phyloP scores from a whole-genome alignment of 2,113 vertebrate genomes.

The Eonycteris spelaea region DNA sequence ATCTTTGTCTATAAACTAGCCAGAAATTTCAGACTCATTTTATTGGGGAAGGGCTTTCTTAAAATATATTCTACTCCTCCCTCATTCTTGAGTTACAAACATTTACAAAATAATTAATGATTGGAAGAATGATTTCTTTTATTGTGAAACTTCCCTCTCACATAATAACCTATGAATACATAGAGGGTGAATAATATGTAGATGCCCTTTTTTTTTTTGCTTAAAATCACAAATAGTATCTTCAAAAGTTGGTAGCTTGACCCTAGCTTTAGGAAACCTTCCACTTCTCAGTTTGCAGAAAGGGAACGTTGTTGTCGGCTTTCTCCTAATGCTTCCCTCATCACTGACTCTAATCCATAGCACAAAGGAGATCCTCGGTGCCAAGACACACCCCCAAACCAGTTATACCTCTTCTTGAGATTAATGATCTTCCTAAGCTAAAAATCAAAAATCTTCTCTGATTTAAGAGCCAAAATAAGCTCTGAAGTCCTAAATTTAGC shows the following conservation, averaged over 20 bases:
- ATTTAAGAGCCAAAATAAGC: conserved; percentile 5
- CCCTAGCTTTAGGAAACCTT: not conserved
- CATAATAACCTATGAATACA: not conserved
- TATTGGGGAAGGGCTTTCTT: not conserved
- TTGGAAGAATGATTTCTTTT: not conserved
- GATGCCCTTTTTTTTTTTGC: not conserved
- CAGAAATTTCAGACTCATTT: not conserved
- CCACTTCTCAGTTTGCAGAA: not conserved
- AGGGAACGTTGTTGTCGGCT: not conserved
- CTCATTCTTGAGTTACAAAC: not conserved
- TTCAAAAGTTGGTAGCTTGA: not conserved
- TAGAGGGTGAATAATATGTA: not conserved
- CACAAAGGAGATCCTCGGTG: not conserved
- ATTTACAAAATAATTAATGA: conserved; percentile 24
- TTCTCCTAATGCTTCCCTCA: not conserved
- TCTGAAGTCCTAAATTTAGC: conserved; percentile 26
- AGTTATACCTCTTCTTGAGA: conserved; percentile 29
- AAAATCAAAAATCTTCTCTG: not conserved
- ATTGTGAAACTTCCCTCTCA: not conserved
- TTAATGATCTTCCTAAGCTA: conserved; percentile 9
- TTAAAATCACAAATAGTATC: conserved; percentile 27
- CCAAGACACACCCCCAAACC: not conserved
- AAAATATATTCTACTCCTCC: not conserved
- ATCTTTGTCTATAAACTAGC: conserved; percentile 14
- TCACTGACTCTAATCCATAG: not conserved